A percentile compares a stretch with the other conserved stretches of the same genome.
phyloP scores from a whole-genome alignment of 2,113 vertebrate species.

The Vidua chalybeata region DNA sequence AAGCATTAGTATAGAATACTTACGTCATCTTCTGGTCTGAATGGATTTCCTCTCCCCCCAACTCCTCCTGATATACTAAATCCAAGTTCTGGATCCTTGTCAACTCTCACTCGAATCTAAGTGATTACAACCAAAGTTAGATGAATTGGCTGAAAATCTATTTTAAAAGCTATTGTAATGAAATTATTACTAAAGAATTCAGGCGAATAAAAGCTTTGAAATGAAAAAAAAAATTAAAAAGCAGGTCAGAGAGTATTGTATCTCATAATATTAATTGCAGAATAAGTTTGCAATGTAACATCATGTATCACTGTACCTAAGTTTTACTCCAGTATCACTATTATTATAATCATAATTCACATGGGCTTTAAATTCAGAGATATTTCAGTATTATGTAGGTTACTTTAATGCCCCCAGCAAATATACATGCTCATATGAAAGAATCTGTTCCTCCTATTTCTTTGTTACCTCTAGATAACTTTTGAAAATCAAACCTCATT shows the following conservation, averaged over 20 bases:
- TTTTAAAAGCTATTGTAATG: neutral
- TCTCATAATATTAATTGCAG: neutral
- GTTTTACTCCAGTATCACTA: neutral
- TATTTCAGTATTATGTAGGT: neutral
- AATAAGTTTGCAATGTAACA: neutral
- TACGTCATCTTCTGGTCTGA: slow-evolving; percentile 93
- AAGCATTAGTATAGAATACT: slow-evolving; percentile 48
- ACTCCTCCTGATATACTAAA: slow-evolving; percentile 99
- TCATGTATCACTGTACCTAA: neutral
- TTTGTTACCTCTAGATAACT: neutral
- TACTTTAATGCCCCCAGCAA: neutral
- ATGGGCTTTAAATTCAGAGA: neutral
- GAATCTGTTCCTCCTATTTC: neutral
- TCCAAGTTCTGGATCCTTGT: slow-evolving; percentile 97
- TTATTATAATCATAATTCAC: neutral
- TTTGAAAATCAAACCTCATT: neutral
- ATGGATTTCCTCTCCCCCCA: slow-evolving; percentile 95
- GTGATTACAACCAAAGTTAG: slow-evolving; percentile 40
- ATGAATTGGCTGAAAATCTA: neutral
- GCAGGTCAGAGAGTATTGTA: neutral
- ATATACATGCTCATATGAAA: neutral
- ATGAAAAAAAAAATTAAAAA: neutral
- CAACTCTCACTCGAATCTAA: slow-evolving; percentile 91
- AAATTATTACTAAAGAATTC: neutral
- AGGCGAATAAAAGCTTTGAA: neutral